Evolutionary conservation across 2,888 invertebrate species (phyloP), one percentile per base, ranked within the genome.

Genomic region (Panorpa germanica): DNA sequence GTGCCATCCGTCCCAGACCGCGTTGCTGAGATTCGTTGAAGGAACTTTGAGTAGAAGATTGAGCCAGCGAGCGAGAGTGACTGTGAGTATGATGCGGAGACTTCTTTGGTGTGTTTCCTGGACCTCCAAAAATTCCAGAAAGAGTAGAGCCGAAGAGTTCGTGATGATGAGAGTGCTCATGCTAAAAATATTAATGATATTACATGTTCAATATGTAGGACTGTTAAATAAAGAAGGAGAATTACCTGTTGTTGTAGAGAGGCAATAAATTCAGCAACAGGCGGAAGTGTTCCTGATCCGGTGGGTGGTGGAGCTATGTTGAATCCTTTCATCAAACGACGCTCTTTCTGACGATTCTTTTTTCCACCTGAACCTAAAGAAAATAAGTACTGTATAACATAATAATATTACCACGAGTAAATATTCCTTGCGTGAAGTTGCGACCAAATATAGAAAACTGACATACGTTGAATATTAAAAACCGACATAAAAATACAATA

Each of bases 321-420:
- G 63, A 90, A 88, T 10, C 83, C 88, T 53, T 90, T 90, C 85
- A 90, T 86, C 32, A 90, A 60, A 2, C 90, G 69, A 1, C 90
- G 68, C 52, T 90, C 90, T 53, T 88, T 85, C 52, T 86, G 86
- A 0, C 88, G 72, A 50, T 88, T 86, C 58, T 88, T 90, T 56
- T 88, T 88, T 32, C 88, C 88, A 39, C 86, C 85, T 37, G 82
- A 75, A 46, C 80, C 82, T 76, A 50, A 31, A 40, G 41, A 36
- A 25, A 23, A 37, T 38, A 25, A 35, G 32, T 35, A 35, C 34
- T 36, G 29, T 36, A 34, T 34, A 34, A n/a, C n/a, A n/a, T n/a
- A n/a, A n/a, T n/a, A n/a, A n/a, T n/a, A n/a, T n/a, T n/a, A 8
- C 11, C n/a, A n/a, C n/a, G n/a, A n/a, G n/a, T n/a, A n/a, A n/a